phyloP scores from a whole-genome alignment of 1,140 invertebrate species.

The Nebria ingens region DNA sequence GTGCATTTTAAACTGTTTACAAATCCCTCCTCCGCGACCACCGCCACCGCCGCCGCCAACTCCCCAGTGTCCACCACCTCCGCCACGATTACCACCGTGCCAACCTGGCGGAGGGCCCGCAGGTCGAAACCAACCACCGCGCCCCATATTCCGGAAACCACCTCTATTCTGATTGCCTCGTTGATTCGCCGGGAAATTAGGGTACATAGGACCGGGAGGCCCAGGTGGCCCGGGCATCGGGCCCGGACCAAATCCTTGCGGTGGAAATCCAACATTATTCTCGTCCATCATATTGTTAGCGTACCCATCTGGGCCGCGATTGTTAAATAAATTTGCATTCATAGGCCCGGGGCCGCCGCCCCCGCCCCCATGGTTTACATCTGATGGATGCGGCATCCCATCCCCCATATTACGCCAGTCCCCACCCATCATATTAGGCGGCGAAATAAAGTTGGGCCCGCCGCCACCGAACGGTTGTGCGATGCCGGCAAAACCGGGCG shows the following conservation, averaged over 20 bases:
- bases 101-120: conserved; percentile 36
- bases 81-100: conserved; percentile 41
- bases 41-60: conserved; percentile 36
- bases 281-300: background rate
- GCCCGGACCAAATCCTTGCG: conserved; percentile 14
- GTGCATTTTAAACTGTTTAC: conserved; percentile 64
- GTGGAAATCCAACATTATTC: background rate
- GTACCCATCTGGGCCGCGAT: background rate
- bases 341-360: background rate
- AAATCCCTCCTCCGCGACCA: conserved; percentile 44
- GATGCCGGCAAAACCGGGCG: conserved; percentile 30
- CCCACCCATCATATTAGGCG: conserved; percentile 8
- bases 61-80: conserved; percentile 37
- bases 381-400: conserved; percentile 20
- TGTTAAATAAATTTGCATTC: conserved; percentile 20
- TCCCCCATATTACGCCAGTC: conserved; percentile 7
- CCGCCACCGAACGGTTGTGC: conserved; percentile 32
- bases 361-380: conserved; percentile 24
- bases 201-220: conserved; percentile 16
- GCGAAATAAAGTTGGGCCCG: conserved; percentile 14
- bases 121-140: conserved; percentile 35
- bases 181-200: conserved; percentile 26
- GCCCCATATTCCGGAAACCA: conserved; percentile 35
- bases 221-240: conserved; percentile 18
- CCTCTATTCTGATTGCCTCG: conserved; percentile 28